Conservation (phyloP, 1,140 invertebrate genomes). For the Ylistrum balloti region DNA sequence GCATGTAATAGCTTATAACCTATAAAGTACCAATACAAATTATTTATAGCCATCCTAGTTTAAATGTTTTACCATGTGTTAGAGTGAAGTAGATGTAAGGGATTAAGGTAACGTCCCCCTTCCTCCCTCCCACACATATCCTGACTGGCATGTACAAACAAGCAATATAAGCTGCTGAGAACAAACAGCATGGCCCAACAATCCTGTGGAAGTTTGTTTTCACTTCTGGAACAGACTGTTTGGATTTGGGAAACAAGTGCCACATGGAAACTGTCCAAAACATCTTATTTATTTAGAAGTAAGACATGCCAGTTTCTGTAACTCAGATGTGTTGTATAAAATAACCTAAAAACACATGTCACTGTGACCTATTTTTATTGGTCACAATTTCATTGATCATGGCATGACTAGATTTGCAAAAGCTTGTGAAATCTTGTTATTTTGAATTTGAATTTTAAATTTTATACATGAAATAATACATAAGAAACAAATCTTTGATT, state of each 20-base stretch:
- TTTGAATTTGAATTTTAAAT: too few species aligned
- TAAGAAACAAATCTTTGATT: too few species aligned
- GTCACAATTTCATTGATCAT: background rate
- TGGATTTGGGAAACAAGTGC: background rate
- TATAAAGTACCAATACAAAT: background rate
- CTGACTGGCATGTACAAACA: constrained; percentile 34
- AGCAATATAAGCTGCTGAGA: background rate
- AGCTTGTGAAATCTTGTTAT: too few species aligned
- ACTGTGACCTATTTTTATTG: constrained; percentile 1
- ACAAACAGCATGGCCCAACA: background rate
- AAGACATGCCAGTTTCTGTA: background rate
- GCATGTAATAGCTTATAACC: background rate
- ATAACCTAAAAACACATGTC: background rate
- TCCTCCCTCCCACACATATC: background rate
- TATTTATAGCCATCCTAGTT: background rate
- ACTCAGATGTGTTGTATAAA: background rate
- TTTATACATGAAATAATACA: too few species aligned
- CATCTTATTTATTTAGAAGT: constrained; percentile 35
- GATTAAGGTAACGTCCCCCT: background rate
- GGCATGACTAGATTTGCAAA: too few species aligned
- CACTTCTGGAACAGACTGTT: background rate
- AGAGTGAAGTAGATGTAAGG: background rate
- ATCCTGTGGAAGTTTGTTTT: background rate
- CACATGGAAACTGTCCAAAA: constrained; percentile 14
- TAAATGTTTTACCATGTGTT: background rate